phyloP scores from a whole-genome alignment of 1,140 invertebrate genomes.

The Coenobita brevimanus region DNA sequence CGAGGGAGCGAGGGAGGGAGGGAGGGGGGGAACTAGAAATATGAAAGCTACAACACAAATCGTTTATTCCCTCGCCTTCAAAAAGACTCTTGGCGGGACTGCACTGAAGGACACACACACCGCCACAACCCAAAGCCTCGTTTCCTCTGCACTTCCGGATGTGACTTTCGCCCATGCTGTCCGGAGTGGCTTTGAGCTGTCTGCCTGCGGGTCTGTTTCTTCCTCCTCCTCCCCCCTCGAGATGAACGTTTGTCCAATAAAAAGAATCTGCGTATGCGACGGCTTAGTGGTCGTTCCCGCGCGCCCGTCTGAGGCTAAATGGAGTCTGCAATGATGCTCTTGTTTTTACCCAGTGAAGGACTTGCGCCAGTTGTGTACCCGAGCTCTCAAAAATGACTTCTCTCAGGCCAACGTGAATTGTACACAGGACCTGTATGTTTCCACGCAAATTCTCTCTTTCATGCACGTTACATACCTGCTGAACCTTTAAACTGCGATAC shows the following conservation, averaged over 20 bases:
- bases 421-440: too few species aligned
- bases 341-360: too few species aligned
- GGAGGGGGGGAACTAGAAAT: neutral
- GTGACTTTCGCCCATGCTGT: neutral
- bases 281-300: neutral
- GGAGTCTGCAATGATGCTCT: too few species aligned
- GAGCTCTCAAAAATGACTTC: too few species aligned
- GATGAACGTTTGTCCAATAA: slow-evolving; percentile 23
- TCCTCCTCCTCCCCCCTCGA: neutral
- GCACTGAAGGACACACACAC: too few species aligned
- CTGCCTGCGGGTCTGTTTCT: neutral
- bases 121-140: neutral
- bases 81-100: too few species aligned
- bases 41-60: too few species aligned
- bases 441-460: too few species aligned
- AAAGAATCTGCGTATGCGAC: neutral
- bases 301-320: neutral
- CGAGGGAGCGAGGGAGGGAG: neutral
- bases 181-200: neutral
- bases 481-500: too few species aligned
- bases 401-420: too few species aligned
- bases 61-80: too few species aligned
- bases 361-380: neutral
- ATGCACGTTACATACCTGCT: too few species aligned
- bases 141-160: neutral